phyloP scores from a whole-genome alignment of 30 jellyfish, hydroid and myxozoan species.

The Hydractinia echinata region DNA sequence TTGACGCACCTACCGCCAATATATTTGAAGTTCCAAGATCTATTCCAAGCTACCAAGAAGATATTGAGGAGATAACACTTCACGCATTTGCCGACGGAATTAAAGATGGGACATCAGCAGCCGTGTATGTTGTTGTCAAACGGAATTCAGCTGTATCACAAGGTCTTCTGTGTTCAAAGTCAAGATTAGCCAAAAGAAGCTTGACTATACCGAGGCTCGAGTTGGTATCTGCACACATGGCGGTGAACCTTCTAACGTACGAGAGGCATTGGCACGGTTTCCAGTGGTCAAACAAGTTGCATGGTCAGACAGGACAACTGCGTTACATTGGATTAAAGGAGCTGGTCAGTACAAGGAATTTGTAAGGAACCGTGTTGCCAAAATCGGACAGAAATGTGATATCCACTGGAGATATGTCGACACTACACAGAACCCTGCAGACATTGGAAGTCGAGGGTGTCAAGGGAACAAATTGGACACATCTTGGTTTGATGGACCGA shows the following conservation, averaged over 20 bases:
- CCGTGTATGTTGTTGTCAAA: conserved; percentile 16
- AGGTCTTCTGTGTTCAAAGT: conserved; percentile 22
- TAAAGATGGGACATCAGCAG: conserved; percentile 32
- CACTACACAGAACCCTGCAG: conserved; percentile 49
- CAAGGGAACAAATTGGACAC: conserved; percentile 41
- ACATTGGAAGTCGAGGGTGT: conserved; percentile 49
- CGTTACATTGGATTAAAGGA: conserved; percentile 56
- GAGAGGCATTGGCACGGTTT: conserved; percentile 41
- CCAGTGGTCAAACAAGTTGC: conserved; percentile 51
- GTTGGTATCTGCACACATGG: conserved; percentile 47
- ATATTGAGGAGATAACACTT: conserved; percentile 12
- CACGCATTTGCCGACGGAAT: conserved; percentile 50
- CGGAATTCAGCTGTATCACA: conserved; percentile 19
- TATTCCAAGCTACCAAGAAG: conserved; percentile 6
- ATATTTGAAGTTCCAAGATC: conserved; percentile 28
- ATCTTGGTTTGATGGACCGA: conserved; percentile 75
- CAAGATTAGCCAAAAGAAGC: conserved; percentile 22
- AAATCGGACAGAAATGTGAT: conserved; percentile 29
- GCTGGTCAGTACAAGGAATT: conserved; percentile 55
- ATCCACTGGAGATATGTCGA: conserved; percentile 39
- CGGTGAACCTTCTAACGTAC: conserved; percentile 32
- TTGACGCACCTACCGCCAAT: conserved; percentile 23
- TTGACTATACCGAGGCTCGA: conserved; percentile 55
- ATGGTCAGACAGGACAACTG: conserved; percentile 67
- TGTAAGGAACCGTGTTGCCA: conserved; percentile 30